Percentiles rank a stretch among this genome's conserved stretches.
Conservation (phyloP, 1,140 invertebrate species). For the Cataglyphis hispanica region DNA sequence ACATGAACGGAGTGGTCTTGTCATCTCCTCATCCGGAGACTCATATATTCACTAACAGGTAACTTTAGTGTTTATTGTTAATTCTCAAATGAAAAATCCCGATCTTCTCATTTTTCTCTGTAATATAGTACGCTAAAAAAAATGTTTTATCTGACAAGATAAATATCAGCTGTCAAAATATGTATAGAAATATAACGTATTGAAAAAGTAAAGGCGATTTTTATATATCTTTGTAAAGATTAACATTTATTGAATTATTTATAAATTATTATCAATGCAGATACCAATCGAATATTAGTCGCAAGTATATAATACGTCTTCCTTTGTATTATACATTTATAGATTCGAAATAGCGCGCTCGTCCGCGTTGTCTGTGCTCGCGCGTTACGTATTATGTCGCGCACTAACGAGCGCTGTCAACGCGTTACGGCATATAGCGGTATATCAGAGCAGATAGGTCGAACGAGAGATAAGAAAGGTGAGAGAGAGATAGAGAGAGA, state of each 20-base stretch:
- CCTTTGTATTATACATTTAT: background rate
- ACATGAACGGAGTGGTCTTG: constrained; percentile 77
- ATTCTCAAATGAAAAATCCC: background rate
- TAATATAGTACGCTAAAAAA: background rate
- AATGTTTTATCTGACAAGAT: background rate
- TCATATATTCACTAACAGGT: constrained; percentile 83
- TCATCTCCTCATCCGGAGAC: constrained; percentile 80
- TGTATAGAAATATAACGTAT: background rate
- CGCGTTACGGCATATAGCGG: background rate
- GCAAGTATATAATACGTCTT: background rate
- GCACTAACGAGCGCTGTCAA: constrained; percentile 4
- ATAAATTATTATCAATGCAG: no score
- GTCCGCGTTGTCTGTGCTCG: background rate
- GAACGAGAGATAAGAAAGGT: background rate
- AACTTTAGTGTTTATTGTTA: constrained; percentile 20
- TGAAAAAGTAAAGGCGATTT: no score
- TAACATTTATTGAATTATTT: background rate
- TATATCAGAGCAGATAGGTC: background rate
- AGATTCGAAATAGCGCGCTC: constrained; percentile 36
- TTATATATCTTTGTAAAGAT: no score
- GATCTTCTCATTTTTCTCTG: background rate
- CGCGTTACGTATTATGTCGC: background rate
- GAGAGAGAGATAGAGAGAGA: background rate
- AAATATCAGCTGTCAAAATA: no score
- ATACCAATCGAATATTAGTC: background rate